Evolutionary conservation across 2,113 vertebrate species (phyloP).

Genomic region (Bubo bubo): DNA sequence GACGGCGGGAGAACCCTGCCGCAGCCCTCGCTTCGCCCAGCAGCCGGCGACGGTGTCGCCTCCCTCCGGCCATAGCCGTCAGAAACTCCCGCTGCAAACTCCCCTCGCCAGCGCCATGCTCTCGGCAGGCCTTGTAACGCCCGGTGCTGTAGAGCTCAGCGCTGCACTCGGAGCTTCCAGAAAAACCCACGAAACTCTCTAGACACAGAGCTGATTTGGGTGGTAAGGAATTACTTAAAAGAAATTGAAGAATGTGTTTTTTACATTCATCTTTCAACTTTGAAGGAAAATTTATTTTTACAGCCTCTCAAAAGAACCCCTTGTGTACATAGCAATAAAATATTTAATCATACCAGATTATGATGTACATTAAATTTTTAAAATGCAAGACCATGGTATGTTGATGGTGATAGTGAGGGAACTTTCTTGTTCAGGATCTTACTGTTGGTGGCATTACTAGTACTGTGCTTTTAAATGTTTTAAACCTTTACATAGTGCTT

Average conservation of each 20-base stretch:
- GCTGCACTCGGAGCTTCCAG: background rate
- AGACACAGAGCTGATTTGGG: background rate
- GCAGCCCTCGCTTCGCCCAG: fast-evolving
- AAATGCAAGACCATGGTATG: background rate
- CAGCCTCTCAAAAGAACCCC: background rate
- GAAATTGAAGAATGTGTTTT: background rate
- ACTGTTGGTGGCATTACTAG: background rate
- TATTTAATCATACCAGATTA: background rate
- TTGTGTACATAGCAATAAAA: background rate
- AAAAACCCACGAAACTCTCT: background rate
- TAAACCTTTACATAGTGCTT: background rate
- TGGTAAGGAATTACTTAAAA: background rate
- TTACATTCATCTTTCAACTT: background rate
- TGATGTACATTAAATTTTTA: background rate
- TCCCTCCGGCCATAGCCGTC: background rate
- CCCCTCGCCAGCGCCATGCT: background rate
- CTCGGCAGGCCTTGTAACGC: fast-evolving
- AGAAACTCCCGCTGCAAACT: too few species aligned
- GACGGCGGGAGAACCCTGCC: fast-evolving
- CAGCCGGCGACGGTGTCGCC: background rate
- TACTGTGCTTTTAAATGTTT: background rate
- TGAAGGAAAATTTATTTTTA: background rate
- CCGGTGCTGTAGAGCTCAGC: fast-evolving
- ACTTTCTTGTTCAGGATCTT: background rate
- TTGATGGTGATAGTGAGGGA: background rate